Evolutionary conservation across 2,113 vertebrate genomes (phyloP).

Genomic region (Xenotilapia caudafasciata): DNA sequence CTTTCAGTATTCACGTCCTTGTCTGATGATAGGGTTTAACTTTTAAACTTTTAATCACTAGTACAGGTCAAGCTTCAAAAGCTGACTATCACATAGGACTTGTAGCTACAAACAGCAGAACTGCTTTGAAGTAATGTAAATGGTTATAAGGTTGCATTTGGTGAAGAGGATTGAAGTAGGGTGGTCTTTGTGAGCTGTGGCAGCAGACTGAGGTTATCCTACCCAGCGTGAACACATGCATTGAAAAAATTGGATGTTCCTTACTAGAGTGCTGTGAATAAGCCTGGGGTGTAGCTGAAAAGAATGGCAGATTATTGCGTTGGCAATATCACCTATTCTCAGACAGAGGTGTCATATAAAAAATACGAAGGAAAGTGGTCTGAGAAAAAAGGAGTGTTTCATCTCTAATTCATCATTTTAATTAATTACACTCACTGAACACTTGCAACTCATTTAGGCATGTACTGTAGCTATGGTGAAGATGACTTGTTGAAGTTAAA

Average conservation of each 20-base stretch:
- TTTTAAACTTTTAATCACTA: neutral
- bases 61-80: neutral
- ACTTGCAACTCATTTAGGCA: neutral
- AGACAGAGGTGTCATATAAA: neutral
- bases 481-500: neutral
- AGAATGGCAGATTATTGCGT: neutral
- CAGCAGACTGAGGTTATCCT: neutral
- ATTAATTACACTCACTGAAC: neutral
- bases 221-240: neutral
- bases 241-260: neutral
- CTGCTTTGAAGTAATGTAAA: neutral
- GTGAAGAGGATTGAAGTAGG: neutral
- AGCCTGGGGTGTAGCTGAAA: neutral
- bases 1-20: neutral
- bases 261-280: neutral
- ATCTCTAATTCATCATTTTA: neutral
- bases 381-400: neutral
- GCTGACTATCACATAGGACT: neutral
- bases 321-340: neutral
- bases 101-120: neutral
- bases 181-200: neutral
- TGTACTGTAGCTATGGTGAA: neutral
- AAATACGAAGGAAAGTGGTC: fast-evolving
- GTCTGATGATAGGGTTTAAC: neutral
- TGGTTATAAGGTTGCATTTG: neutral